Percentiles rank a stretch among this genome's conserved stretches.
Evolutionary conservation across 2,888 invertebrate genomes (phyloP).

Genomic region (Drosophila glabriapex): DNA sequence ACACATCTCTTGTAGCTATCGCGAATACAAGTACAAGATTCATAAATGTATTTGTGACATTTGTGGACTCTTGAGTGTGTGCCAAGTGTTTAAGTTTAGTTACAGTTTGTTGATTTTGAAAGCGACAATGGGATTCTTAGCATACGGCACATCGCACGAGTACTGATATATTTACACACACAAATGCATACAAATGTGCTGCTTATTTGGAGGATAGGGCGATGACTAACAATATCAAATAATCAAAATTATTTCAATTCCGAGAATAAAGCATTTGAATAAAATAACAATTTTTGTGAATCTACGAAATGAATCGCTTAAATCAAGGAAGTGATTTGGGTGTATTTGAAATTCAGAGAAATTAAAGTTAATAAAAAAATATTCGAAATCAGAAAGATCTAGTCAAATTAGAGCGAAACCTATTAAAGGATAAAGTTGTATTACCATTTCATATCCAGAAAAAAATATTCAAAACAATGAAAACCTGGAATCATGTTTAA

Average conservation of each 20-base stretch:
- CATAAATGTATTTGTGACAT: slow-evolving; percentile 38
- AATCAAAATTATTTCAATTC: background rate
- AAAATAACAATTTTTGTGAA: background rate
- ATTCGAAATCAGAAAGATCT: background rate
- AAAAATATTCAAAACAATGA: background rate
- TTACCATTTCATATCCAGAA: background rate
- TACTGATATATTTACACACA: slow-evolving; percentile 11
- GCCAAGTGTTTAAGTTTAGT: slow-evolving; percentile 68
- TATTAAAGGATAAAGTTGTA: background rate
- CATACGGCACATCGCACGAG: slow-evolving; percentile 41
- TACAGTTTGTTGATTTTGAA: slow-evolving; percentile 83
- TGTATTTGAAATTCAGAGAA: background rate
- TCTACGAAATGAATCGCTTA: background rate
- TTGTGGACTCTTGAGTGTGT: slow-evolving; percentile 56
- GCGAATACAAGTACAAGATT: slow-evolving; percentile 47
- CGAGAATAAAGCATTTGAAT: background rate
- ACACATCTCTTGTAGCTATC: slow-evolving; percentile 21
- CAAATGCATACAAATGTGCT: slow-evolving; percentile 3
- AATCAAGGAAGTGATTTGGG: background rate
- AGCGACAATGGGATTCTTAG: slow-evolving; percentile 74
- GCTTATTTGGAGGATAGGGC: slow-evolving; percentile 1
- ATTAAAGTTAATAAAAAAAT: background rate
- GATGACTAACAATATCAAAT: background rate
- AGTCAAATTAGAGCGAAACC: background rate
- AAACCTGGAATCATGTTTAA: background rate